Evolutionary conservation across 2,888 invertebrate species (phyloP).

Genomic region (Dugesia japonica): DNA sequence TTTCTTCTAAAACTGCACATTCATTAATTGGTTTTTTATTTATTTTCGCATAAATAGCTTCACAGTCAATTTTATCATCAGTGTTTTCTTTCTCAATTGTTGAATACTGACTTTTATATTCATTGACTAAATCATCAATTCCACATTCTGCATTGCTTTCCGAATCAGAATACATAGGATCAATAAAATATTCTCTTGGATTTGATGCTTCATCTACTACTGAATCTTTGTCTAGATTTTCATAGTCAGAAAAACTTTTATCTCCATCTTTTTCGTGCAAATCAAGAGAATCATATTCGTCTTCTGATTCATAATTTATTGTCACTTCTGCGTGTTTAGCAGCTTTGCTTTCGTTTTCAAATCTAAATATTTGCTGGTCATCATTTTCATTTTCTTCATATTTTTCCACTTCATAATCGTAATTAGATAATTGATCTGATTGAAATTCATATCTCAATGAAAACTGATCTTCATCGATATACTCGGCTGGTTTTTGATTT

Average conservation of each 20-base stretch:
- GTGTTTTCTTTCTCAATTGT: background rate
- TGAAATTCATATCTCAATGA: background rate
- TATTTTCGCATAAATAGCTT: background rate
- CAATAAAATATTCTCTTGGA: background rate
- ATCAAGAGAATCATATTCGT: background rate
- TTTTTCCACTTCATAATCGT: background rate
- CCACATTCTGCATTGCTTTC: background rate
- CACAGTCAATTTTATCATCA: background rate
- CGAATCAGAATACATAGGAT: background rate
- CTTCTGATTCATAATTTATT: background rate
- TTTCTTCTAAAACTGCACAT: background rate
- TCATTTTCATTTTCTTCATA: background rate
- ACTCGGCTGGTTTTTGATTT: background rate
- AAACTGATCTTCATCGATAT: background rate
- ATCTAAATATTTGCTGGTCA: background rate
- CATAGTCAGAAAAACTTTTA: background rate
- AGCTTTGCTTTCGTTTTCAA: too few species aligned
- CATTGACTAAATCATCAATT: background rate
- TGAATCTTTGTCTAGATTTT: conserved; percentile 2
- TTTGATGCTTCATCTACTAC: background rate
- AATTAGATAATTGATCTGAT: too few species aligned
- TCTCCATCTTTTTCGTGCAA: background rate
- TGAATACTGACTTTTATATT: background rate
- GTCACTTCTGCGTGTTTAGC: background rate
- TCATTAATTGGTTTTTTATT: background rate